These are phyloP conservation scores for Apodemia zela DNA, from an alignment of 2,888 invertebrate species.

Conservation along the genomic window DNA sequence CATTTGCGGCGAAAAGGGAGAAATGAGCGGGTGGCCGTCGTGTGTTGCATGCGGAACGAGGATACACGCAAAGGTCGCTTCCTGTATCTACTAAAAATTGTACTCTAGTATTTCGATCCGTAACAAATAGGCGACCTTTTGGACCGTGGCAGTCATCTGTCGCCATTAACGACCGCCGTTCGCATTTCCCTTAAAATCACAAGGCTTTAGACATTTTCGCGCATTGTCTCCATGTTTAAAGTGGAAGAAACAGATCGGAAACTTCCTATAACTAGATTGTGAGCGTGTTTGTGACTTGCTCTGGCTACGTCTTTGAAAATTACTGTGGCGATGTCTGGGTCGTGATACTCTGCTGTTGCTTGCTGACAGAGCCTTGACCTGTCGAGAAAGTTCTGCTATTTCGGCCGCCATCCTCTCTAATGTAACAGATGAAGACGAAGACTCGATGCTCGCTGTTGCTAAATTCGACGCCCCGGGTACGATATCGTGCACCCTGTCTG, in stretches of 20 bases:
- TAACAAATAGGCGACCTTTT: slow-evolving; percentile 24
- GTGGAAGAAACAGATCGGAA: slow-evolving; percentile 24
- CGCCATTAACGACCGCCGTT: slow-evolving; percentile 26
- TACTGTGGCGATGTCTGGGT: not conserved
- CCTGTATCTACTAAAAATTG: slow-evolving; percentile 5
- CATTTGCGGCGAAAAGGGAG: slow-evolving; percentile 30
- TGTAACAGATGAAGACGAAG: not conserved
- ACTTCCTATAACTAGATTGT: not conserved
- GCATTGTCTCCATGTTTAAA: slow-evolving; percentile 21
- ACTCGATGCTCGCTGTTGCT: not conserved
- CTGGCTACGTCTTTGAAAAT: not conserved
- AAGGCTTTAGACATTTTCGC: slow-evolving; percentile 20
- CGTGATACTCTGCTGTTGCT: not conserved
- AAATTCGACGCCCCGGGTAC: not conserved
- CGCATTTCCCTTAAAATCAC: slow-evolving; percentile 24
- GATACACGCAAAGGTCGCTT: slow-evolving; percentile 5
- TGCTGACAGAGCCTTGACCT: not conserved
- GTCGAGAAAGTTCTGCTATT: not conserved
- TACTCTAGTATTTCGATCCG: not conserved
- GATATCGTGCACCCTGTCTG: slow-evolving; percentile 10
- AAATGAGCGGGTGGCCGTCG: slow-evolving; percentile 11
- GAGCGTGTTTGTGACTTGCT: slow-evolving; percentile 8
- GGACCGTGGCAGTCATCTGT: slow-evolving; percentile 21
- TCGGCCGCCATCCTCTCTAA: not conserved
- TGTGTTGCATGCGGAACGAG: not conserved